Conservation (phyloP, 2,797 vertebrate genomes). For the Sebastes iracundus region DNA sequence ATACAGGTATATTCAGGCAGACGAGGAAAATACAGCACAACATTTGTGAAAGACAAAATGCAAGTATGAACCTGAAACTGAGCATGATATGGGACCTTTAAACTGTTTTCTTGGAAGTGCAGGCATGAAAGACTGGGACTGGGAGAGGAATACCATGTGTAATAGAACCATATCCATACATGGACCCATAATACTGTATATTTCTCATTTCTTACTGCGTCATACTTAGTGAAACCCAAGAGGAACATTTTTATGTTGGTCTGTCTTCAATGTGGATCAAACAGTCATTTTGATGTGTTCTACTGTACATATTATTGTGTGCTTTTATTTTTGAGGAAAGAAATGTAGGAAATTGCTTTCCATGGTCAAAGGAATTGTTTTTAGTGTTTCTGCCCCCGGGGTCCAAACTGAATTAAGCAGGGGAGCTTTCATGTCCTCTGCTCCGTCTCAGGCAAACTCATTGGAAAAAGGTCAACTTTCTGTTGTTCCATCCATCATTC, state of each 20-base stretch:
- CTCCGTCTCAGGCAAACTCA: slow-evolving; percentile 2
- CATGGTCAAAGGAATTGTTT: slow-evolving; percentile 31
- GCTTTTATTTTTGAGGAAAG: slow-evolving; percentile 1
- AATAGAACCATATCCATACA: no score
- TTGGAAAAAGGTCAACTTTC: not conserved
- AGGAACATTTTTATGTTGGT: not conserved
- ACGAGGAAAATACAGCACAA: no score
- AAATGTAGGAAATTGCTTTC: slow-evolving; percentile 33
- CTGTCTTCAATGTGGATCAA: not conserved
- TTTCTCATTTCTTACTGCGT: not conserved
- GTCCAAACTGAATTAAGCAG: slow-evolving; percentile 22
- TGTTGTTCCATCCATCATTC: slow-evolving; percentile 17
- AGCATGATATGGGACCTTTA: no score
- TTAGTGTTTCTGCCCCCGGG: slow-evolving; percentile 10
- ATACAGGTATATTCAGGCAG: no score
- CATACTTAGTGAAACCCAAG: not conserved
- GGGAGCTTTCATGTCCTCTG: slow-evolving; percentile 14
- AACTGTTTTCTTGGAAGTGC: not conserved
- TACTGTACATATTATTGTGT: slow-evolving; percentile 1
- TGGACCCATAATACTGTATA: not conserved
- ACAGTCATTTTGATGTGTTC: not conserved
- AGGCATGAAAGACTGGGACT: not conserved
- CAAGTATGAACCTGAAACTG: no score
- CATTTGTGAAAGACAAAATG: no score
- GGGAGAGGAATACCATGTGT: not conserved